These are phyloP conservation scores for Mechanitis mazaeus DNA, from an alignment of 2,888 invertebrate species.

Conservation along the genomic window DNA sequence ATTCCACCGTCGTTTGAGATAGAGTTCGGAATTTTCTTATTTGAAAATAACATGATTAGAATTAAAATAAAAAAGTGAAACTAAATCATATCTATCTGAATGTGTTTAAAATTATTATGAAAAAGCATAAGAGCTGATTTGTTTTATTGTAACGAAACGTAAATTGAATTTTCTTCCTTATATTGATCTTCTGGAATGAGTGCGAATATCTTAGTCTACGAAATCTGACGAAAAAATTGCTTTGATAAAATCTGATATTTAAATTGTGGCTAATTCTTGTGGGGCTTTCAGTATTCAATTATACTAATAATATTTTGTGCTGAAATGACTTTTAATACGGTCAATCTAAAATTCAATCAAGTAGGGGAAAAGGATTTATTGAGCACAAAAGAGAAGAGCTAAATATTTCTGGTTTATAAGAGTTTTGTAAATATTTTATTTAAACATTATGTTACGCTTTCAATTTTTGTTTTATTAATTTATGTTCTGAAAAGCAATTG, in stretches of 20 bases:
- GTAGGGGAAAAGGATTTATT: not conserved
- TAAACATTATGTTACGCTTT: no score
- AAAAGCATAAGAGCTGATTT: slow-evolving; percentile 32
- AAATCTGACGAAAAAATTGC: slow-evolving; percentile 50
- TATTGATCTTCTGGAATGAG: slow-evolving; percentile 41
- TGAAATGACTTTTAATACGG: slow-evolving; percentile 5
- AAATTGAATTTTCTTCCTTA: slow-evolving; percentile 45
- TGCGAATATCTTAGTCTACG: slow-evolving; percentile 37
- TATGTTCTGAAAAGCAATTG: no score
- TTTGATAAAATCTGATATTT: slow-evolving; percentile 24
- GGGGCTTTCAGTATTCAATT: slow-evolving; percentile 8
- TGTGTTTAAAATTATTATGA: slow-evolving; percentile 27
- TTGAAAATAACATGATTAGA: no score
- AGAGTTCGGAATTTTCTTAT: no score
- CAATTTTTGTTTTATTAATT: no score
- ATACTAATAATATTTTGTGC: slow-evolving; percentile 7
- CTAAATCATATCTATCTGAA: not conserved
- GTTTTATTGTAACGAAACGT: slow-evolving; percentile 30
- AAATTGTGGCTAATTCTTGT: slow-evolving; percentile 15
- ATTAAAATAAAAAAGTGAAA: no score
- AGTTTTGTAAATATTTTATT: no score
- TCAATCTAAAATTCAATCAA: not conserved
- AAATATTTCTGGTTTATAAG: no score
- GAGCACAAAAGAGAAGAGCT: no score
- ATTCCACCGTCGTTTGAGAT: not conserved